Percentiles rank a stretch among this genome's conserved stretches.
These are phyloP conservation scores for Uria aalge DNA, from an alignment of 2,113 vertebrate genomes.

Conservation along the genomic window DNA sequence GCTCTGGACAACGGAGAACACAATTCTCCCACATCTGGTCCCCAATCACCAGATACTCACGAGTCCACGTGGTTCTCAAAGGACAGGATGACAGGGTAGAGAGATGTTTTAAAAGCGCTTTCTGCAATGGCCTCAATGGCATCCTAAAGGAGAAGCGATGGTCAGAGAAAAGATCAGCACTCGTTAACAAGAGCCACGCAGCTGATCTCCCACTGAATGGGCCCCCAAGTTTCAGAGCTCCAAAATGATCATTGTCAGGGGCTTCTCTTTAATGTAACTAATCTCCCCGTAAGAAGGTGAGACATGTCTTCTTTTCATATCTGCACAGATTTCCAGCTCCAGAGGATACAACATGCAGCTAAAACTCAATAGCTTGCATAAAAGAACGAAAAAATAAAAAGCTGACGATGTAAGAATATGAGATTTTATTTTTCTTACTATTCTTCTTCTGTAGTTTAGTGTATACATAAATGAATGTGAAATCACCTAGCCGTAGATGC, in stretches of 20 bases:
- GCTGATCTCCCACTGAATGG: background rate
- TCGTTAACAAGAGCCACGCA: background rate
- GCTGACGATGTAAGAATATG: background rate
- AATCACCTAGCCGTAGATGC: rapidly evolving
- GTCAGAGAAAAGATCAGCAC: background rate
- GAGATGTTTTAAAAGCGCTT: conserved; percentile 96
- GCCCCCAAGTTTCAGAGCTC: background rate
- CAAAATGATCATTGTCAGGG: background rate
- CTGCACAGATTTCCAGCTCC: background rate
- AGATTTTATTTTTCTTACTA: background rate
- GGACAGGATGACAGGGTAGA: conserved; percentile 91
- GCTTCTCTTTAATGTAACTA: background rate
- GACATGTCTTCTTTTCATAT: background rate
- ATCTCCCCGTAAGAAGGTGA: background rate
- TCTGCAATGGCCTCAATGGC: conserved; percentile 97
- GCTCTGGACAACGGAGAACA: background rate
- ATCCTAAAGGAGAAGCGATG: conserved; percentile 76
- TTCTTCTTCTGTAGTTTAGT: background rate
- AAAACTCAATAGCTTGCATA: background rate
- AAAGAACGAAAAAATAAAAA: background rate
- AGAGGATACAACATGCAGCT: background rate
- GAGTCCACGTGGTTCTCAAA: conserved; percentile 99
- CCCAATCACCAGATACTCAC: conserved; percentile 73
- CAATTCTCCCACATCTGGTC: background rate
- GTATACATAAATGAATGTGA: rapidly evolving